Base-by-base conservation (phyloP, 1,140 invertebrate species). In the Campoletis sonorensis region DNA sequence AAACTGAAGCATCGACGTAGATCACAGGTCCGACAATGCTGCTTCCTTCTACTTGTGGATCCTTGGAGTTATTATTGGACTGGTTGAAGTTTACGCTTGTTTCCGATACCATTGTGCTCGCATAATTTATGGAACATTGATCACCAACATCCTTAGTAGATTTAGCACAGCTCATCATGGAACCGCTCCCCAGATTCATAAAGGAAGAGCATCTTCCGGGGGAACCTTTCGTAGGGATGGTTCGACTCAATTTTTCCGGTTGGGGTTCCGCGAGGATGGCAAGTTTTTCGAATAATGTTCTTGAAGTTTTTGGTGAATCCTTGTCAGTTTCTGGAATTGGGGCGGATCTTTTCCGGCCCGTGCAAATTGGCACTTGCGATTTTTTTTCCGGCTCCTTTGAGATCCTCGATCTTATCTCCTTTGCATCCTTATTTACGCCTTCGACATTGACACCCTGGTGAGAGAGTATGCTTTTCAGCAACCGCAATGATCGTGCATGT, bases 401-500 rank as follows among this genome's bases (percentile, higher is more conserved):
- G 1, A 73, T 67, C 70, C 67, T 51, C 21, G 61, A 68, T 79
- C 54, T 8, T 67, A 49, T 54, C 23, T 64, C 68, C 26, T 18
- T 40, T 7, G 33, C 61, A 4, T 54, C 67, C 21, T 30, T 81
- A 1, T 82, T 82, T 30, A 79, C 67, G 51, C 64, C 21, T 8
- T 82, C 33, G 1, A 80, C 26, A 4, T 80, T 70, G 0, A 86
- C 33, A 0, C 84, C 82, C n/a, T 84, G 73, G n/a, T 83, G 49
- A 0, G 40, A 79, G 21, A 87, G 78, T 11, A 87, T 83, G 30
- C 83, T 80, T 40, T 84, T 85, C n/a, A 86, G 15, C 16, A 78
- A 80, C 10, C 54, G 72, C 21, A 85, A 73, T 15, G 81, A 84
- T 13, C 33, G 37, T 1, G 58, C 37, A 16, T 84, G 82, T 64